Conservation (phyloP, 2,113 vertebrate genomes). For the Phoenicopterus ruber region DNA sequence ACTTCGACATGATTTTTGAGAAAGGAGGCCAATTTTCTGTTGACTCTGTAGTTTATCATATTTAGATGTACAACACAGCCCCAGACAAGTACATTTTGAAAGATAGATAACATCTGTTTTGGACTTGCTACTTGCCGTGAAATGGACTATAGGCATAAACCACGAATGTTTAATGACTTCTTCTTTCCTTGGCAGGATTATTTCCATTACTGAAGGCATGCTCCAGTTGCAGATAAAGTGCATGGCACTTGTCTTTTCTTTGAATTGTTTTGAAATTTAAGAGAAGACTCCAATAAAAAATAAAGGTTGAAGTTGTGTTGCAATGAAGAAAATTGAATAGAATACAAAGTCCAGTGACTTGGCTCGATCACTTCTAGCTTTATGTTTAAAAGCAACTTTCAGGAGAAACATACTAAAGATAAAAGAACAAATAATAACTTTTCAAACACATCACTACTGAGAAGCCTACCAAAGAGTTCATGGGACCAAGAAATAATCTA, state of each 20-base stretch:
- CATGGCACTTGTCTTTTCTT: neutral
- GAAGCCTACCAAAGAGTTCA: neutral
- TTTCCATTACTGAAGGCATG: neutral
- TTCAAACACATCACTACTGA: neutral
- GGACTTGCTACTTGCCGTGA: neutral
- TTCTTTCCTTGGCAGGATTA: neutral
- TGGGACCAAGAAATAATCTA: neutral
- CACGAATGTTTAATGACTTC: neutral
- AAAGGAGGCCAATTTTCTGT: neutral
- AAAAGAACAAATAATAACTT: neutral
- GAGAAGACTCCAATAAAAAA: neutral
- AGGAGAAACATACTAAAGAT: neutral
- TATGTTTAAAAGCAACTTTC: neutral
- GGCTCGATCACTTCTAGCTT: neutral
- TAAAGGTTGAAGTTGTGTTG: neutral
- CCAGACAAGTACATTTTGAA: neutral
- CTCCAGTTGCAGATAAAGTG: neutral
- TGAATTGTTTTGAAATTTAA: neutral
- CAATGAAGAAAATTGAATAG: neutral
- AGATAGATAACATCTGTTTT: neutral
- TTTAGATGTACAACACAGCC: neutral
- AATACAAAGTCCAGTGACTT: neutral
- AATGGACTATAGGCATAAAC: neutral
- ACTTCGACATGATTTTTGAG: neutral
- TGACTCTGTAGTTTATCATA: neutral